These are phyloP conservation scores for Spinus olivaceus DNA, from an alignment of 2,797 vertebrate species.

Conservation along the genomic window DNA sequence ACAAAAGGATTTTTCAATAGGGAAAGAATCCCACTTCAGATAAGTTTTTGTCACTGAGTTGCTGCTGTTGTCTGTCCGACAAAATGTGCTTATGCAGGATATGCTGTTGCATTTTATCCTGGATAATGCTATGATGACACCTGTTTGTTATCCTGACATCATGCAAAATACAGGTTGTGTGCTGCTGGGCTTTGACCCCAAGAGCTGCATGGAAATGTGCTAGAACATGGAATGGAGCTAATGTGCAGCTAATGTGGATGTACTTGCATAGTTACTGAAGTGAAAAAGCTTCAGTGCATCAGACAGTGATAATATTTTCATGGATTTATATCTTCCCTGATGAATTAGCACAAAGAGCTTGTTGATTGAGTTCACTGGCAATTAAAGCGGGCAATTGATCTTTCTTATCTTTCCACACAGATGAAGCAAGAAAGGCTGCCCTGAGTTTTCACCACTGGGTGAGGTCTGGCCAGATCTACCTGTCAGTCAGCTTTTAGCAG, in stretches of 20 bases:
- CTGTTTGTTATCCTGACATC: neutral
- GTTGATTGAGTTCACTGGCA: slow-evolving; percentile 32
- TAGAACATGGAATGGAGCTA: neutral
- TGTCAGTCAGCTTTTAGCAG: neutral
- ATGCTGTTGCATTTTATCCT: neutral
- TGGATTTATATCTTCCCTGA: neutral
- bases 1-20: neutral
- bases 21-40: neutral
- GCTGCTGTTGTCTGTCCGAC: neutral
- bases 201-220: neutral
- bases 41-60: neutral
- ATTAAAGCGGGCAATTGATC: neutral
- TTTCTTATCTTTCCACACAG: slow-evolving; percentile 1
- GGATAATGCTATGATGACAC: neutral
- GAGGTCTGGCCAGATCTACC: neutral
- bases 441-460: neutral
- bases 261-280: slow-evolving; percentile 1
- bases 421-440: neutral
- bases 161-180: neutral
- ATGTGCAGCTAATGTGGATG: neutral
- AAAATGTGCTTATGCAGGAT: neutral
- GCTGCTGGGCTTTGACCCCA: neutral
- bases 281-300: neutral
- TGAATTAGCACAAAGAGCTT: slow-evolving; percentile 21
- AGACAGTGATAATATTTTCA: neutral